These are phyloP conservation scores for Fragum sueziense DNA, from an alignment of 2,888 invertebrate genomes.

Conservation along the genomic window DNA sequence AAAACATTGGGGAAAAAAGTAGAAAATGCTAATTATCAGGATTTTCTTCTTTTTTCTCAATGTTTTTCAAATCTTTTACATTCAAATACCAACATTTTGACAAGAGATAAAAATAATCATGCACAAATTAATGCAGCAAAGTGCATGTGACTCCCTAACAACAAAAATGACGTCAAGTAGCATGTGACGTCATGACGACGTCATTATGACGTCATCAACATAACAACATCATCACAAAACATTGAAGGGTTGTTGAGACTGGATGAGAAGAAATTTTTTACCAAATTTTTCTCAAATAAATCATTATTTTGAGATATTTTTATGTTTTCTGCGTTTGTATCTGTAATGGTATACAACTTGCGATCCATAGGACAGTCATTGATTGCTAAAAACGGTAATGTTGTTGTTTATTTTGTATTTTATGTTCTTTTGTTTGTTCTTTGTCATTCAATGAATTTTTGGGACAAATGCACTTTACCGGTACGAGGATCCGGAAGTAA, in stretches of 20 bases:
- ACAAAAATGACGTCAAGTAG: constrained; percentile 37
- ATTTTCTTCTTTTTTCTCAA: no score
- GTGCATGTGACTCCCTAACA: constrained; percentile 29
- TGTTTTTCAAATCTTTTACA: no score
- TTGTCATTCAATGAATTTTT: no score
- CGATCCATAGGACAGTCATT: constrained; percentile 45
- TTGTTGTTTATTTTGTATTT: not conserved
- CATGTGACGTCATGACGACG: constrained; percentile 49
- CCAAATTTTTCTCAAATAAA: not conserved
- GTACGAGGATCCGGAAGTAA: no score
- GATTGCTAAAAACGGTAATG: constrained; percentile 40
- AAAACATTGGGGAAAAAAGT: no score
- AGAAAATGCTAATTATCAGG: no score
- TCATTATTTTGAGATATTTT: not conserved
- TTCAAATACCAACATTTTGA: no score
- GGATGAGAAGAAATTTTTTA: constrained; percentile 39
- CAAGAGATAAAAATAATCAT: no score
- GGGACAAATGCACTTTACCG: no score
- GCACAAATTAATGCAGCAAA: constrained; percentile 5
- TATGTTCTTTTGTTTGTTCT: no score
- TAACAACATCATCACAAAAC: constrained; percentile 1
- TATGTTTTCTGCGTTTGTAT: constrained; percentile 8
- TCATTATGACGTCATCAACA: constrained; percentile 46
- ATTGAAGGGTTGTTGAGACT: constrained; percentile 49
- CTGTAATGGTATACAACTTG: constrained; percentile 44